Percentiles rank a stretch among this genome's conserved stretches.
These are phyloP conservation scores for Quadroppia sp. DNA, from an alignment of 2,888 invertebrate species.

Conservation along the genomic window DNA sequence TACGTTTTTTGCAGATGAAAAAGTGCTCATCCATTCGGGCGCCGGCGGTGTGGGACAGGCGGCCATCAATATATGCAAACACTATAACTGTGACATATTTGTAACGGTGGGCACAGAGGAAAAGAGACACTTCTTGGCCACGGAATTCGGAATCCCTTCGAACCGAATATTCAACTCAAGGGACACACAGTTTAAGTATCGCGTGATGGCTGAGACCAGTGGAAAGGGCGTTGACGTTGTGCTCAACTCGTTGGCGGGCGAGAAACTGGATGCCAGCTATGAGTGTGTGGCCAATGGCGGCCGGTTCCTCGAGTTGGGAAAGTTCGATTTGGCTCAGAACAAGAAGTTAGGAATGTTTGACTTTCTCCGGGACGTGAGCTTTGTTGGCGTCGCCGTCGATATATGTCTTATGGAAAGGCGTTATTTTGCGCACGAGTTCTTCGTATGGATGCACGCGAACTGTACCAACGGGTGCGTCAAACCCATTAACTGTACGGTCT, in stretches of 20 bases:
- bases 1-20: not conserved
- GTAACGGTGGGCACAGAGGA: slow-evolving; percentile 77
- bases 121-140: slow-evolving; percentile 79
- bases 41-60: slow-evolving; percentile 95
- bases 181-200: slow-evolving; percentile 83
- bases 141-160: slow-evolving; percentile 77
- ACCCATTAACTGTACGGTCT: not conserved
- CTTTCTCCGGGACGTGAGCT: slow-evolving; percentile 89
- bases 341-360: slow-evolving; percentile 77
- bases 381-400: slow-evolving; percentile 94
- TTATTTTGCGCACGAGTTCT: slow-evolving; percentile 66
- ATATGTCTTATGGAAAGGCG: slow-evolving; percentile 73
- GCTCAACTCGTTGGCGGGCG: slow-evolving; percentile 91
- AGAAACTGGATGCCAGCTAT: slow-evolving; percentile 77
- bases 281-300: slow-evolving; percentile 87
- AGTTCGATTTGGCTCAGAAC: slow-evolving; percentile 90
- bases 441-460: slow-evolving; percentile 84
- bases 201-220: slow-evolving; percentile 73
- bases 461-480: not conserved
- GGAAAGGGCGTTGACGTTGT: slow-evolving; percentile 88
- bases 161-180: slow-evolving; percentile 84
- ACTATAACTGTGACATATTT: slow-evolving; percentile 78
- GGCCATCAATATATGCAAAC: slow-evolving; percentile 85
- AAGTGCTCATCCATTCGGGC: slow-evolving; percentile 77
- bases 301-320: slow-evolving; percentile 95